Base-by-base conservation (phyloP, 2,113 vertebrate species). In the Paradoxurus hermaphroditus region DNA sequence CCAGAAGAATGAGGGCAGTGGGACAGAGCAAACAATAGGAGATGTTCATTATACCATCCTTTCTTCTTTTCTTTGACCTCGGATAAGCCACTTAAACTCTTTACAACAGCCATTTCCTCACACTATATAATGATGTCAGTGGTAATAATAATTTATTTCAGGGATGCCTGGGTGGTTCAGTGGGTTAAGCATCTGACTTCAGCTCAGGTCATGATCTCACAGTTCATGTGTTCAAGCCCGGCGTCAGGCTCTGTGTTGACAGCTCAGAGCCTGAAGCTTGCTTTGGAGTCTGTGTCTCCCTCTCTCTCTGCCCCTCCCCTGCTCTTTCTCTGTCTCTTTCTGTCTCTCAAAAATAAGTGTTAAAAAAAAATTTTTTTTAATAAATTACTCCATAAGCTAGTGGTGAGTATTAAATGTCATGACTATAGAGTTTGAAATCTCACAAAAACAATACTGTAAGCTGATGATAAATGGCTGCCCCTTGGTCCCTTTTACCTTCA, bases 371-470 rank as follows among this genome's bases (percentile, higher is more conserved):
- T n/a, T n/a, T n/a, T n/a, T n/a, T n/a, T n/a, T n/a, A n/a, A n/a
- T n/a, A n/a, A n/a, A n/a, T 44, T 84, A 68, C 29, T 90, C 85
- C 19, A 82, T 77, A 93, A 53, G 5, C 56, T 89, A 31, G 9
- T 44, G 19, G 51, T 82, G 51, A 84, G 29, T 31, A 82, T 92
- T 51, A 92, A 87, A 72, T 81, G n/a, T 70, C 25, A 72, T 95
- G 53, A 53, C 85, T 94, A 36, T 53, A 84, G 13, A 36, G 1
- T 93, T 95, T 96, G 86, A 96, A 96, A 95, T 39, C 5, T 91
- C 78, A 78, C 36, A 49, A 88, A 93, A 90, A 73, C 31, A 75
- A 6, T 59, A 67, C 23, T 34, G n/a, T 36, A 67, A 94, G 14
- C 29, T 77, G 21, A 62, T 79, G 46, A 9, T 87, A 89, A 97